Base-by-base conservation (phyloP, 2,888 invertebrate species). In the Sphaerophoria rueppellii region DNA sequence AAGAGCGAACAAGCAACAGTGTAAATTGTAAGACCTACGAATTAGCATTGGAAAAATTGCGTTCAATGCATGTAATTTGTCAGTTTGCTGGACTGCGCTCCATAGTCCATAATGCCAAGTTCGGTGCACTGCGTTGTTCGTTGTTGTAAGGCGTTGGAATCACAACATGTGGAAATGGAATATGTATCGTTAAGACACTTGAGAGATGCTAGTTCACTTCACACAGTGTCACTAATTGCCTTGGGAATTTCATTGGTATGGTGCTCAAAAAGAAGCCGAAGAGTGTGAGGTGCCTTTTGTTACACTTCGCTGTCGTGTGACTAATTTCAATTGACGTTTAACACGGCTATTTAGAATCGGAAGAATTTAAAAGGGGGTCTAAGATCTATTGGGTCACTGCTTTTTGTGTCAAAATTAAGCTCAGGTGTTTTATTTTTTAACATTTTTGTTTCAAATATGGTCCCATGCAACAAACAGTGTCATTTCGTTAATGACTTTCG, bases 171-270 rank as follows among this genome's bases (percentile, higher is more conserved):
- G 70, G n/a, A n/a, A n/a, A n/a, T n/a, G n/a, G 70, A 75, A 82
- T 24, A 24, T 78, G 48, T 46, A 16, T 69, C 46, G 37, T 50
- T 0, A 2, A 32, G 32, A 43, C 9, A 37, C 24, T 60, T 54
- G n/a, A 50, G 70, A 71, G 61, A 55, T 79, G 61, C 75, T 75
- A 83, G 79, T 79, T 79, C 75, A 83, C 80, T 79, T 79, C 83
- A 83, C 83, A 83, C 83, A 75, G 80, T 79, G 83, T 79, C 83
- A 80, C 83, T 83, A 83, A 83, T 80, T 83, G 83, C 80, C 83
- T 83, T 83, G 83, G 83, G 83, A 83, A 83, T 83, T 83, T 80
- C 35, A 24, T 43, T 70, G 40, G 40, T 54, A 58, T 60, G 79
- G 82, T 61, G 48, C 37, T 69, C 76, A 71, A 83, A 83, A 72